Percentiles rank a stretch among this genome's conserved stretches.
phyloP scores from a whole-genome alignment of 2,797 vertebrate genomes.

The Coluber constrictor region DNA sequence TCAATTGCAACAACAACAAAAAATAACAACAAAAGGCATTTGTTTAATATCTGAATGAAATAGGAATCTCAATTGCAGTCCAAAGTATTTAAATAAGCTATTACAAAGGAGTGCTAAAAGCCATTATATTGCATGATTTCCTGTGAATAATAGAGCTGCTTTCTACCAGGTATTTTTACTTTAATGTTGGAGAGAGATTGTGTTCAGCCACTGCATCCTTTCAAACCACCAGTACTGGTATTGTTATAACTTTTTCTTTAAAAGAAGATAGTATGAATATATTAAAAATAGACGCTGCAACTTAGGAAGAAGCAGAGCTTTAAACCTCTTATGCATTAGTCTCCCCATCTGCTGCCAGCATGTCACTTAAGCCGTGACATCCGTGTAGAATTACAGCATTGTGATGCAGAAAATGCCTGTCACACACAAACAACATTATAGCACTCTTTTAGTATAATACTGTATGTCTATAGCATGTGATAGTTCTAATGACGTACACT shows the following conservation, averaged over 20 bases:
- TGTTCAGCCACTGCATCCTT: constrained; percentile 70
- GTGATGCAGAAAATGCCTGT: constrained; percentile 67
- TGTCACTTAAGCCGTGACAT: constrained; percentile 66
- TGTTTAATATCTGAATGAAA: constrained; percentile 69
- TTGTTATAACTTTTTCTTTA: constrained; percentile 68
- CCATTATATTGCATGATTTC: constrained; percentile 72
- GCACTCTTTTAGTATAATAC: constrained; percentile 65
- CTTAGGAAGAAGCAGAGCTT: constrained; percentile 61
- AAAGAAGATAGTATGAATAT: constrained; percentile 58
- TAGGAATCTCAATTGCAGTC: constrained; percentile 71
- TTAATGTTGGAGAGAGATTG: constrained; percentile 70
- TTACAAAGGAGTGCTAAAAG: constrained; percentile 70
- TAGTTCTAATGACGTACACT: constrained; percentile 54
- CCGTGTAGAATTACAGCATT: constrained; percentile 69
- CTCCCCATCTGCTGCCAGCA: constrained; percentile 49
- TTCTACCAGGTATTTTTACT: constrained; percentile 72
- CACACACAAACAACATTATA: constrained; percentile 67
- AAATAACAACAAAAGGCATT: constrained; percentile 58
- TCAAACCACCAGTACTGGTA: constrained; percentile 62
- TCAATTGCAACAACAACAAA: constrained; percentile 50
- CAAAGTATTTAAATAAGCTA: constrained; percentile 75
- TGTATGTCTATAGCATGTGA: constrained; percentile 55
- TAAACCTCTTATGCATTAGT: constrained; percentile 59
- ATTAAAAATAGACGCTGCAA: constrained; percentile 66
- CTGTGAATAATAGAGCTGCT: constrained; percentile 71